A percentile compares a stretch with the other conserved stretches of the same genome.
These are phyloP conservation scores for Crocuta crocuta DNA, from an alignment of 2,113 vertebrate species.

Conservation along the genomic window DNA sequence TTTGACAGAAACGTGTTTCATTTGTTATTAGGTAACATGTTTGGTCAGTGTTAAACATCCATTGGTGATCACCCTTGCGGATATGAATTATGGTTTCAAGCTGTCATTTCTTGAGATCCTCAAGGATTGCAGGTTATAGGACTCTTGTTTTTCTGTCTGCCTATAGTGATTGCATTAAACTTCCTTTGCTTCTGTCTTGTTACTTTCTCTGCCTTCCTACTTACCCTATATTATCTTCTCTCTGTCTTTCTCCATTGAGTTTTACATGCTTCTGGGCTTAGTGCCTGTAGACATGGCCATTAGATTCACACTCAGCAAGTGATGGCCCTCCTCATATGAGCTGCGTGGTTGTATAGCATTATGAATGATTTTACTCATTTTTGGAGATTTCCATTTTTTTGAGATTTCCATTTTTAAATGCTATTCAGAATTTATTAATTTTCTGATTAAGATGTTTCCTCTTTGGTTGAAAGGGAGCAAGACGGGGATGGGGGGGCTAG, in stretches of 20 bases:
- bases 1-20: not conserved
- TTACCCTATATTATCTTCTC: not conserved
- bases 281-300: not conserved
- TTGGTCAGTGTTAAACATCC: not conserved
- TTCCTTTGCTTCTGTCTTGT: not conserved
- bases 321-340: not conserved
- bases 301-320: not conserved
- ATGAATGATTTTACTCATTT: not conserved
- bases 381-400: not conserved
- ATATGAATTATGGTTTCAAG: not conserved
- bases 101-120: not conserved
- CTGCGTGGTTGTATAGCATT: not conserved
- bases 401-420: not conserved
- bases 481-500: not conserved
- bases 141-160: not conserved
- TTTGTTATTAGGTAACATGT: not conserved
- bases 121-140: not conserved
- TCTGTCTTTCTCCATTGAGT: not conserved
- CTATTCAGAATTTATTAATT: constrained; percentile 15
- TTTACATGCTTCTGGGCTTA: not conserved
- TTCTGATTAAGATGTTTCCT: not conserved
- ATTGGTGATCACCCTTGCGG: not conserved
- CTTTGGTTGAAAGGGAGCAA: not conserved
- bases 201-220: not conserved
- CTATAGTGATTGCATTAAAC: not conserved